Evolutionary conservation across 1,140 invertebrate species (phyloP), one percentile per base, ranked within the genome.

Genomic region (Nylanderia fulva): DNA sequence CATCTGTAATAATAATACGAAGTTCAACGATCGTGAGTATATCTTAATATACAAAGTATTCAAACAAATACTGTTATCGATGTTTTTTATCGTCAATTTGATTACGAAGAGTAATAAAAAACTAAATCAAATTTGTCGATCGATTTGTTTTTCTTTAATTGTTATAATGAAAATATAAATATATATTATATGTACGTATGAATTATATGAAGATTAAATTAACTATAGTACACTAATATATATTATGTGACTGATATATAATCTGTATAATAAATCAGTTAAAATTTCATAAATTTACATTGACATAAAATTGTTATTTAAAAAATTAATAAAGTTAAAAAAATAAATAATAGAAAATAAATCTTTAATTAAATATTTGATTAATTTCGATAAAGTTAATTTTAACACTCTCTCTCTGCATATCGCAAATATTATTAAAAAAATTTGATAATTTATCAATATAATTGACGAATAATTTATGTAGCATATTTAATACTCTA

Each of bases 1-100:
- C 69, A 29, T 72, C 69, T 45, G 69, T 72, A 54, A 72, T 54
- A 72, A 72, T 54, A 72, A 72, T 72, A 54, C 29, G 69, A 72
- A 36, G 69, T 72, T 72, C 69, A 48, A 56, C 9, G 69, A 72
- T 72, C 48, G 69, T 13, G 29, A 36, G n/a, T 36, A 3, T 54
- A 27, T 13, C 7, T 72, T 56, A 72, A 36, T 45, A n/a, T 24
- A 24, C 29, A 29, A 72, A 3, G 48, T 33, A 56, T 13, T 45
- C 68, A 27, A n/a, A 72, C 48, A 72, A 72, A 72, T 48, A 29
- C 29, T 56, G n/a, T 72, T 72, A 72, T 72, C 48, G 29, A 56
- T 24, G 27, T 72, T n/a, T n/a, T 72, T 11, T 56, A 56, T 56
- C 69, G 48, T 13, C 29, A 72, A 9, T n/a, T 29, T 56, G 48